A percentile compares a stretch with the other conserved stretches of the same genome.
phyloP scores from a whole-genome alignment of 1,140 invertebrate genomes.

The Anthonomus grandis region DNA sequence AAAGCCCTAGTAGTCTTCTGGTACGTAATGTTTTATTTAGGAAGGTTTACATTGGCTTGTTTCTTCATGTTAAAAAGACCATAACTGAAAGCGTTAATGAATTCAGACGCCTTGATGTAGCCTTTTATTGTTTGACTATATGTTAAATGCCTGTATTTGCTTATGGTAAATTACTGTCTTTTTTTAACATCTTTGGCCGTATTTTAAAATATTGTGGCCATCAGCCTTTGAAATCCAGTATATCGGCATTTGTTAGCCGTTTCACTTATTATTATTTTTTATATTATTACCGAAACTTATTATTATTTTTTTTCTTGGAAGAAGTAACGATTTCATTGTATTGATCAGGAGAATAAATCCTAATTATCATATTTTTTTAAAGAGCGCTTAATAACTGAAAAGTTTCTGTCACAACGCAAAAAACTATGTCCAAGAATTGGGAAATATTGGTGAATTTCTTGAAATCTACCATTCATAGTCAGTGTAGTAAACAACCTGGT shows the following conservation, averaged over 20 bases:
- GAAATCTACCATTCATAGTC: too few relatives aligned
- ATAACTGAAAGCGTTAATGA: background rate
- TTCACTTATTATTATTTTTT: background rate
- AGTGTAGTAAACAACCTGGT: too few relatives aligned
- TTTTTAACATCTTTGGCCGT: background rate
- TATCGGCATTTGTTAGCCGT: too few relatives aligned
- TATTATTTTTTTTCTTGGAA: too few relatives aligned
- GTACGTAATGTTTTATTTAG: background rate
- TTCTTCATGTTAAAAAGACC: background rate
- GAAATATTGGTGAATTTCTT: too few relatives aligned
- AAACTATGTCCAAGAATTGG: background rate
- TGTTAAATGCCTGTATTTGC: too few relatives aligned
- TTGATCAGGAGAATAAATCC: background rate
- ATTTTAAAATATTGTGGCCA: background rate
- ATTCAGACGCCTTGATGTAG: background rate
- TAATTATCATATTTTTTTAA: background rate
- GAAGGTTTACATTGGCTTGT: too few relatives aligned
- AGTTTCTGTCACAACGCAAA: background rate
- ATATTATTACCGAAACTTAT: background rate
- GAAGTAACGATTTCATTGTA: background rate
- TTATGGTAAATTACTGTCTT: too few relatives aligned
- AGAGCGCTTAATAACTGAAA: too few relatives aligned
- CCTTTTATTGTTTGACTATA: background rate
- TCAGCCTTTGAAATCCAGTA: too few relatives aligned
- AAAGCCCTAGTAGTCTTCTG: background rate